These are phyloP conservation scores for Saturnia japonica DNA, from an alignment of 2,888 invertebrate species.

Conservation along the genomic window DNA sequence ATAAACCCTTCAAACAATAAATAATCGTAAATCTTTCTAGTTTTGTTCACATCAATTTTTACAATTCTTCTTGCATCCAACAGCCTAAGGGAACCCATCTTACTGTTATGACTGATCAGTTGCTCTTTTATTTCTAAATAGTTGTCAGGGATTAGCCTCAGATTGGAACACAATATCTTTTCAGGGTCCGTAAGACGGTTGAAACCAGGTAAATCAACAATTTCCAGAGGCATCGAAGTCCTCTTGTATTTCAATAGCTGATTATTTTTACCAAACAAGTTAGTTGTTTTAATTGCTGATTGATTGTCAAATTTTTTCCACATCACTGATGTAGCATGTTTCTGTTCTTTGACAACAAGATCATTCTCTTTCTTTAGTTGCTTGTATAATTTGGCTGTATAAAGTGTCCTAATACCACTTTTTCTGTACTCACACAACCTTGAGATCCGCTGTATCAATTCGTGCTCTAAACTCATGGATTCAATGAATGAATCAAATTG, in stretches of 20 bases:
- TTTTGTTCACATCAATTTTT: conserved; percentile 97
- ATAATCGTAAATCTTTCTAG: conserved; percentile 92
- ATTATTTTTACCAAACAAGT: conserved; percentile 43
- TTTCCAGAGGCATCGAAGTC: conserved; percentile 78
- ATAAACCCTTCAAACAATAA: conserved; percentile 88
- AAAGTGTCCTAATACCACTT: conserved; percentile 86
- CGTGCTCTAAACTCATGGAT: conserved; percentile 86
- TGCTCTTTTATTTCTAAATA: conserved; percentile 90
- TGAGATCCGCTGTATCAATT: conserved; percentile 83
- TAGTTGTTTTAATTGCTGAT: conserved; percentile 54
- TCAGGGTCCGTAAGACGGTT: conserved; percentile 87
- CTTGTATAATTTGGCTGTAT: conserved; percentile 84
- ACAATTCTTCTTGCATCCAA: conserved; percentile 91
- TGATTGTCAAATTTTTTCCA: conserved; percentile 61
- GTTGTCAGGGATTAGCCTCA: conserved; percentile 88
- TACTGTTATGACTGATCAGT: conserved; percentile 88
- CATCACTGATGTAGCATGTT: conserved; percentile 58
- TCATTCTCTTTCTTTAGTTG: conserved; percentile 84
- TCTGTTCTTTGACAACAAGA: conserved; percentile 76
- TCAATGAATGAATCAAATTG: conserved; percentile 91
- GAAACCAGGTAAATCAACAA: conserved; percentile 89
- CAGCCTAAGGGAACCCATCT: conserved; percentile 87
- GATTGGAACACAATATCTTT: conserved; percentile 87
- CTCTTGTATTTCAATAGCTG: conserved; percentile 58
- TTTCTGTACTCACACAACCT: conserved; percentile 85